Evolutionary conservation across 2,888 invertebrate species (phyloP).

Genomic region (Laspeyria flexula): DNA sequence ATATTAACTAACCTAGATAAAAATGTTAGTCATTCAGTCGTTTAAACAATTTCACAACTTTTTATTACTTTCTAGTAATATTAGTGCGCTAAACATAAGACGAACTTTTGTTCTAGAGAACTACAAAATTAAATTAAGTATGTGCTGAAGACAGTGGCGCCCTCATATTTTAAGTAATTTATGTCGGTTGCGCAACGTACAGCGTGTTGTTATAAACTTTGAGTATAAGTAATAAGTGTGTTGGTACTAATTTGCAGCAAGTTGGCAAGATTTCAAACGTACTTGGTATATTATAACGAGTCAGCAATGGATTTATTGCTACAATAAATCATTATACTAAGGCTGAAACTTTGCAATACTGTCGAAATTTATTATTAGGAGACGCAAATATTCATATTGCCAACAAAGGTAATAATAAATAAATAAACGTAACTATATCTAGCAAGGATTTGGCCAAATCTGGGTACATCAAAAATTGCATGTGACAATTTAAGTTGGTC

Average conservation of each 20-base stretch:
- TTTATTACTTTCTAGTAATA: too few relatives aligned
- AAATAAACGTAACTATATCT: too few relatives aligned
- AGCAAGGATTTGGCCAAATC: too few relatives aligned
- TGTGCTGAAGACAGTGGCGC: background rate
- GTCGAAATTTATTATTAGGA: conserved; percentile 47
- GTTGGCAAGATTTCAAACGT: conserved; percentile 79
- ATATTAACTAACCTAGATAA: too few relatives aligned
- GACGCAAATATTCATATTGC: conserved; percentile 24
- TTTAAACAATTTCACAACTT: too few relatives aligned
- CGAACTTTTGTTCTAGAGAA: too few relatives aligned
- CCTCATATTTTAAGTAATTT: background rate
- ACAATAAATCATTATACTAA: conserved; percentile 72
- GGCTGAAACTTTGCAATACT: conserved; percentile 60
- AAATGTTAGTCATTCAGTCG: too few relatives aligned
- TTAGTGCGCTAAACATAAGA: too few relatives aligned
- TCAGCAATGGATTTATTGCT: conserved; percentile 71
- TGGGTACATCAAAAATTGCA: too few relatives aligned
- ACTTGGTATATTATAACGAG: conserved; percentile 70
- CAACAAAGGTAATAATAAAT: background rate
- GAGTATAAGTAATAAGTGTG: conserved; percentile 38
- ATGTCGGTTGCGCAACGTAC: background rate
- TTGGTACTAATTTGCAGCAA: conserved; percentile 60
- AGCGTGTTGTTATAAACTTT: conserved; percentile 20
- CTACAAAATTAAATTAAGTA: too few relatives aligned
- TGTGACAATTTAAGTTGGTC: too few relatives aligned